These are phyloP conservation scores for Anarhynchus alexandrinus DNA, from an alignment of 2,113 vertebrate species.

Conservation along the genomic window DNA sequence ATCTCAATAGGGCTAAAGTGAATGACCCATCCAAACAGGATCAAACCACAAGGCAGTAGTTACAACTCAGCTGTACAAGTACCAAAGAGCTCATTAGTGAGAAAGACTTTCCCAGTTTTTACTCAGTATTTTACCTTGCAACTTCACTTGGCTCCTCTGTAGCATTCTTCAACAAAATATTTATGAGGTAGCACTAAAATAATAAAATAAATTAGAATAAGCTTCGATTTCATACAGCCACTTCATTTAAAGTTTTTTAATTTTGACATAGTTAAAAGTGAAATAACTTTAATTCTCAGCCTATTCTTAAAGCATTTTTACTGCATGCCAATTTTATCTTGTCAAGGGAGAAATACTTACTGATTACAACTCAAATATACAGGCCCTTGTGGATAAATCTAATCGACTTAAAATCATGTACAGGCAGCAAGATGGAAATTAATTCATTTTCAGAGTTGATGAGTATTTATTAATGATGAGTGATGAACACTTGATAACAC, in stretches of 20 bases:
- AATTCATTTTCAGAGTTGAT: background rate
- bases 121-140: conserved; percentile 82
- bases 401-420: background rate
- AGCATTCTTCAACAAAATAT: conserved; percentile 89
- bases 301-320: background rate
- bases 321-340: background rate
- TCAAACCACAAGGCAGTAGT: background rate
- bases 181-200: conserved; percentile 88
- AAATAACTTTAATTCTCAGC: background rate
- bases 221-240: background rate
- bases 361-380: background rate
- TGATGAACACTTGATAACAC: background rate
- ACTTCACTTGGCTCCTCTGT: conserved; percentile 89
- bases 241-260: background rate
- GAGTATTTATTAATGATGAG: background rate
- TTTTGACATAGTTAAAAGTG: background rate
- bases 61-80: background rate
- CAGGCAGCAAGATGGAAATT: background rate
- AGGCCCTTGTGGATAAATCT: background rate
- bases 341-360: background rate
- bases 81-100: background rate
- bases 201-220: conserved; percentile 62
- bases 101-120: background rate
- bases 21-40: background rate
- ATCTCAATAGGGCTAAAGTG: background rate